Percentiles rank a stretch among this genome's conserved stretches.
These are phyloP conservation scores for Mystacides longicornis DNA, from an alignment of 2,888 invertebrate genomes.

Conservation along the genomic window DNA sequence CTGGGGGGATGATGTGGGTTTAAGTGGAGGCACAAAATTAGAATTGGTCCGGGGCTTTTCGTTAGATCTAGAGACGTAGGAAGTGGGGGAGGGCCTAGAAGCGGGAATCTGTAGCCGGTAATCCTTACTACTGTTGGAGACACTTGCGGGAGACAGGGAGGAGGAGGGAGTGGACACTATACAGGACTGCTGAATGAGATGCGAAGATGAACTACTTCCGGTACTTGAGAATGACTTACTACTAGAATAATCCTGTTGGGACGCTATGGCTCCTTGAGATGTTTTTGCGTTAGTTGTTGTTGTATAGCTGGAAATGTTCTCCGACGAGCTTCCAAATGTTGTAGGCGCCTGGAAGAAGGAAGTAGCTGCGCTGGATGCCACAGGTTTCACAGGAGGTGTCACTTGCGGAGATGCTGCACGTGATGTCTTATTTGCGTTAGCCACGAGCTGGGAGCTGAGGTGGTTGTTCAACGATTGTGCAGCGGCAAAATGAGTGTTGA, in stretches of 20 bases:
- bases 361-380: constrained; percentile 46
- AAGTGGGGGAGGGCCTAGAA: constrained; percentile 35
- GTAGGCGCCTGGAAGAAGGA: constrained; percentile 60
- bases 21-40: constrained; percentile 49
- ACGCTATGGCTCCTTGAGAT: constrained; percentile 47
- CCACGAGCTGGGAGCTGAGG: constrained; percentile 54
- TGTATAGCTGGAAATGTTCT: constrained; percentile 44
- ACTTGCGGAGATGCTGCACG: constrained; percentile 45
- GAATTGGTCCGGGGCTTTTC: constrained; percentile 32
- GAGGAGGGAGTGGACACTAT: constrained; percentile 63
- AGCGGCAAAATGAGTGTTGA: constrained; percentile 62
- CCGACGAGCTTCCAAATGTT: constrained; percentile 52
- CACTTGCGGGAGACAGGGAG: constrained; percentile 40
- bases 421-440: constrained; percentile 49
- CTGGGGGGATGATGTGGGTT: constrained; percentile 39
- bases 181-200: constrained; percentile 62
- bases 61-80: constrained; percentile 30
- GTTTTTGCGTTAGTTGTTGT: constrained; percentile 48
- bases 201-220: constrained; percentile 48
- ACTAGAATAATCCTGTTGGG: constrained; percentile 47
- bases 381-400: constrained; percentile 40
- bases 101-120: constrained; percentile 54
- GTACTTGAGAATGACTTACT: constrained; percentile 54
- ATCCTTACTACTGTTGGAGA: constrained; percentile 52
- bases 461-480: constrained; percentile 58